phyloP scores from a whole-genome alignment of 23 tunicate species.

The Aplidium turbinatum region DNA sequence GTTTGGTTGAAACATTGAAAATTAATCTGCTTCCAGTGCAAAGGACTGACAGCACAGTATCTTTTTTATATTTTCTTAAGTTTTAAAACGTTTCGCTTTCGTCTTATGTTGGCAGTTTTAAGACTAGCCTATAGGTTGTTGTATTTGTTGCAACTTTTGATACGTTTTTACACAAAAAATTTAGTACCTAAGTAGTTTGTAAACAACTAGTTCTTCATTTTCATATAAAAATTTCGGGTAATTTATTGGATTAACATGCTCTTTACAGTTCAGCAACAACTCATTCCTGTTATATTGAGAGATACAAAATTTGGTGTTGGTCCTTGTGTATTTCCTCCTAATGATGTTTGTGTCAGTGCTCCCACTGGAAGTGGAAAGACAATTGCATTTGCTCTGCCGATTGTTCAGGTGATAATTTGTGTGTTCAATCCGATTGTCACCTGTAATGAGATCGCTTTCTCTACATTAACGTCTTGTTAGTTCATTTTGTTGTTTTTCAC shows the following conservation, averaged over 20 bases:
- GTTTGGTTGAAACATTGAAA: too few species aligned
- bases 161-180: too few species aligned
- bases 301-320: conserved; percentile 36
- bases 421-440: not conserved
- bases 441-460: too few species aligned
- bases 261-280: conserved; percentile 51
- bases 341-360: conserved; percentile 85
- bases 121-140: too few species aligned
- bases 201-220: too few species aligned
- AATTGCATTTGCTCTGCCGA: conserved; percentile 76
- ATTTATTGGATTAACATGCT: not conserved
- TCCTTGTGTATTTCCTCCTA: conserved; percentile 43
- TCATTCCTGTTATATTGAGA: conserved; percentile 50
- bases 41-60: too few species aligned
- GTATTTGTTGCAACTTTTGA: too few species aligned
- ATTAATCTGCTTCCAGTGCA: too few species aligned
- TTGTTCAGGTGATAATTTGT: conserved; percentile 83
- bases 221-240: not conserved
- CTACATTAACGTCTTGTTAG: too few species aligned
- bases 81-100: not conserved
- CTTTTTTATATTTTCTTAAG: too few species aligned
- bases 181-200: too few species aligned
- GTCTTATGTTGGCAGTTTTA: not conserved
- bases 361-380: conserved; percentile 96
- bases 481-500: not conserved